Evolutionary conservation across 2,797 vertebrate genomes (phyloP).

Genomic region (Amazonetta brasiliensis): DNA sequence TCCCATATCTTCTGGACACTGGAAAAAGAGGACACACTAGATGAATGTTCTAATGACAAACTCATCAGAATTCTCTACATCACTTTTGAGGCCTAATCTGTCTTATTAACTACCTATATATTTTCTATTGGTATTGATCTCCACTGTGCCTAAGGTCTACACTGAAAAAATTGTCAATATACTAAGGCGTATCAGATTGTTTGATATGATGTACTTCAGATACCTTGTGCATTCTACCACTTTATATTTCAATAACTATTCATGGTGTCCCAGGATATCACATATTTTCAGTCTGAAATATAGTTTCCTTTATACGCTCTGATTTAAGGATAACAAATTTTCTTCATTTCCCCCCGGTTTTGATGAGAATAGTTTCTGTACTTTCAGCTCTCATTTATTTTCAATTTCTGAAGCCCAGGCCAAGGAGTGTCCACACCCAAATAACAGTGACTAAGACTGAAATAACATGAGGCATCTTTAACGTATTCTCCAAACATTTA

Average conservation of each 20-base stretch:
- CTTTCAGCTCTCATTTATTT: conserved; percentile 58
- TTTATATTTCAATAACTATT: background rate
- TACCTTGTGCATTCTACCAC: background rate
- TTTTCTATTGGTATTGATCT: background rate
- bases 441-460: conserved; percentile 62
- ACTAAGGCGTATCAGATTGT: background rate
- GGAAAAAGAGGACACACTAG: background rate
- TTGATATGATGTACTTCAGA: background rate
- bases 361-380: conserved; percentile 6
- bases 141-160: background rate
- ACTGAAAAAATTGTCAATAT: background rate
- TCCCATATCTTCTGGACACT: background rate
- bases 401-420: conserved; percentile 39
- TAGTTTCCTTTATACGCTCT: background rate
- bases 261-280: background rate
- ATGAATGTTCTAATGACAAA: background rate
- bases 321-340: background rate
- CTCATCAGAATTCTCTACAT: background rate
- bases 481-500: conserved; percentile 61
- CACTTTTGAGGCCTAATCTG: background rate
- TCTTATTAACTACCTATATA: background rate
- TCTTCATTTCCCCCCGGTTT: conserved; percentile 22
- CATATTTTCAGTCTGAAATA: background rate
- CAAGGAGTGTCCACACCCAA: conserved; percentile 61
- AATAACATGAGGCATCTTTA: conserved; percentile 64